Evolutionary conservation across 1,140 invertebrate genomes (phyloP), one percentile per base, ranked within the genome.

Genomic region (Heliconius congener): DNA sequence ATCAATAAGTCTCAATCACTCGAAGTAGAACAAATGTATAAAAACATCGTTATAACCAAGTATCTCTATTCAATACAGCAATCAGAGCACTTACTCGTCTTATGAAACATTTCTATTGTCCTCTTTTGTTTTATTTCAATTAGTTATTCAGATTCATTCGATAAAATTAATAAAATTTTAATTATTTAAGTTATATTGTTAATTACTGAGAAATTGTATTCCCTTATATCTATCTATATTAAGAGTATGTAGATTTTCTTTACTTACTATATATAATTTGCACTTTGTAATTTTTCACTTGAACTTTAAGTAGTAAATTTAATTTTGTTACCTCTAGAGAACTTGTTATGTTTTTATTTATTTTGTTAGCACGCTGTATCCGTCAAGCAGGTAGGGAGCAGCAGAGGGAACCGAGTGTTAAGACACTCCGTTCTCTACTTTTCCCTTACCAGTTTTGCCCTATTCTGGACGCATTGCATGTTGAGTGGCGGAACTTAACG

Each of bases 31-130:
- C 60, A 27, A 16, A 30, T 16, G 27, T 11, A 4, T 66, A 66
- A 66, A 66, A 66, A 30, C 23, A 27, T 27, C 11, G 60, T 30
- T 66, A 30, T 66, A 66, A 27, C 16, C 39, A 52, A 76, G n/a
- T 52, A 70, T 76, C 23, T 76, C 78, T 71, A 76, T 39, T 76
- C 70, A 79, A 79, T 73, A 72, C 72, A 71, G 66, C 74, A 79
- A 79, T 76, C 74, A 79, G 78, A 79, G 73, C 78, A 66, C 74
- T 76, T 1, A 76, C 39, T 70, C 27, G 42, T 71, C 60, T 66
- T 71, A 72, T 66, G 71, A 50, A 75, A 30, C n/a, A 5, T 74
- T 39, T 55, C 30, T 75, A 46, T 37, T 75, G 39, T 18, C 19
- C 73, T 30, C 52, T 34, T 73, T 66, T 72, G 42, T 50, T 79